Evolutionary conservation across 1,140 invertebrate species (phyloP).

Genomic region (Manduca sexta): DNA sequence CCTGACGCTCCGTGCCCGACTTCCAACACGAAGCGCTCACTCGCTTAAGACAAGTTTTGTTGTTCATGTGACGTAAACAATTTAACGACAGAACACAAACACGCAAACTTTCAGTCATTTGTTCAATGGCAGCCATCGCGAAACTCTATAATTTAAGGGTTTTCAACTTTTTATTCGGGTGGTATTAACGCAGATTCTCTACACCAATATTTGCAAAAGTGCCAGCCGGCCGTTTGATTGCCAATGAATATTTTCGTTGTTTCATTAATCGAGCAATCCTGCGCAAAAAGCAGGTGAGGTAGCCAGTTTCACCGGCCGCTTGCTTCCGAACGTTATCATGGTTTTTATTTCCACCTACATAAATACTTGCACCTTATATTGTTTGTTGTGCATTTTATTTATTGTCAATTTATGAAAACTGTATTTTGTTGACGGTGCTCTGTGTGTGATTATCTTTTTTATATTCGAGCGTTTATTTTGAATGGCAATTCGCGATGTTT

Average conservation of each 20-base stretch:
- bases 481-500: conserved; percentile 20
- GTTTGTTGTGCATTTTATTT: conserved; percentile 21
- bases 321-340: conserved; percentile 12
- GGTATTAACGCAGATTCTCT: conserved; percentile 26
- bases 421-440: conserved; percentile 19
- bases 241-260: conserved; percentile 24
- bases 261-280: conserved; percentile 21
- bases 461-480: conserved; percentile 21
- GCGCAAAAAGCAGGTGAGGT: conserved; percentile 14
- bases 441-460: conserved; percentile 24
- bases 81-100: conserved; percentile 20
- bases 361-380: conserved; percentile 14
- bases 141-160: conserved; percentile 18
- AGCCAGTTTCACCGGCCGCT: conserved; percentile 3
- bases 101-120: conserved; percentile 3
- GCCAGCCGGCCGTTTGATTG: conserved; percentile 17
- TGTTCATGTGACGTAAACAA: conserved; percentile 19
- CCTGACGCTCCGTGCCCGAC: too few species aligned
- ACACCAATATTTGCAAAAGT: conserved; percentile 21
- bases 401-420: conserved; percentile 24
- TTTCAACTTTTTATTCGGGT: conserved; percentile 17
- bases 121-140: conserved; percentile 6
- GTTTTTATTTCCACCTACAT: conserved; percentile 10
- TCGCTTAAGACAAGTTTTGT: conserved; percentile 7
- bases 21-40: background rate